phyloP scores from a whole-genome alignment of 2,888 invertebrate species.

The Zhengitettix transpicula region DNA sequence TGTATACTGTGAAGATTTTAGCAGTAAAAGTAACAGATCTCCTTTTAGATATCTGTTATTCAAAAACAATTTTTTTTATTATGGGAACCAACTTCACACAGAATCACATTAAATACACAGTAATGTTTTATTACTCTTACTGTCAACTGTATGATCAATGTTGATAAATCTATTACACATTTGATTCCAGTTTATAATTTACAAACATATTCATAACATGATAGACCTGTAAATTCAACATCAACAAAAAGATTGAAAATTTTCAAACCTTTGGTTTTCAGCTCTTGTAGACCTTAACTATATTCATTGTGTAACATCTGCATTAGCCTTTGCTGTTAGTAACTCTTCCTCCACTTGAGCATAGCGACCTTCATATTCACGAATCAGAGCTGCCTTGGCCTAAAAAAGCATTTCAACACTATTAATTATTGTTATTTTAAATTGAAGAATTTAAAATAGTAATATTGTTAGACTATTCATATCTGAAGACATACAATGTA shows the following conservation, averaged over 20 bases:
- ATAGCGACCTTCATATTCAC: constrained; percentile 12
- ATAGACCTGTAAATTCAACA: too few species aligned
- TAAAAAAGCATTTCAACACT: background rate
- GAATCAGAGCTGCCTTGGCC: constrained; percentile 8
- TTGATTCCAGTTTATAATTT: background rate
- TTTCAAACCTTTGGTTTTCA: background rate
- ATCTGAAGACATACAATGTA: too few species aligned
- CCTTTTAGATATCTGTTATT: too few species aligned
- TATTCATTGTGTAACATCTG: constrained; percentile 3
- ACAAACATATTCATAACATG: too few species aligned
- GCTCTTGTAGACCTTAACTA: background rate
- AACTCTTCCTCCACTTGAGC: constrained; percentile 13
- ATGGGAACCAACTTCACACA: too few species aligned
- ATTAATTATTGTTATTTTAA: background rate
- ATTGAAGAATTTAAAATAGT: too few species aligned
- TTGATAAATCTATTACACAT: background rate
- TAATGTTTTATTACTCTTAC: background rate
- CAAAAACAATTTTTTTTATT: too few species aligned
- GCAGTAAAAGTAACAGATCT: too few species aligned
- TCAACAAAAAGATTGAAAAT: background rate
- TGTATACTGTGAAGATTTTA: too few species aligned
- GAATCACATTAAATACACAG: too few species aligned
- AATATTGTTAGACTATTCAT: too few species aligned
- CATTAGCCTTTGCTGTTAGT: background rate
- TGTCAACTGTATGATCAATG: background rate